Evolutionary conservation across 2,888 invertebrate genomes (phyloP).

Genomic region (Pristionchus maxplancki): DNA sequence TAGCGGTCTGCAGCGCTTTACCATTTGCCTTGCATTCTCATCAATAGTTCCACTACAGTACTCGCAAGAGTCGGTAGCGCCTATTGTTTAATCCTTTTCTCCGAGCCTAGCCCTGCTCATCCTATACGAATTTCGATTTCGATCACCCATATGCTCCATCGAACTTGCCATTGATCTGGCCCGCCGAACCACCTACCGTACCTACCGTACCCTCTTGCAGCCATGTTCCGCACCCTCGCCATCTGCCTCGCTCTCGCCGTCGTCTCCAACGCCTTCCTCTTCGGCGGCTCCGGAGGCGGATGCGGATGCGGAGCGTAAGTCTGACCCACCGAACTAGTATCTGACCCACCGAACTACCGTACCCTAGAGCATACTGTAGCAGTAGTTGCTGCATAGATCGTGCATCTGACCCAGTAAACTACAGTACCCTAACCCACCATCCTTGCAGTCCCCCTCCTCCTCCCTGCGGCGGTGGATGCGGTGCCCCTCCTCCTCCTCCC

Average conservation of each 20-base stretch:
- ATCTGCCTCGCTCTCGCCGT: slow-evolving; percentile 39
- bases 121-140: background rate
- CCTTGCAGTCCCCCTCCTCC: slow-evolving; percentile 49
- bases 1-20: no score
- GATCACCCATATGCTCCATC: background rate
- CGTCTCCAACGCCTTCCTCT: slow-evolving; percentile 50
- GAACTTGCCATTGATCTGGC: background rate
- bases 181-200: background rate
- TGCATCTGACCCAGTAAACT: no score
- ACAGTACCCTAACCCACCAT: background rate
- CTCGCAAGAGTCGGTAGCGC: background rate
- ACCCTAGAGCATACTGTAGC: background rate
- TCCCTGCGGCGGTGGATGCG: slow-evolving; percentile 16
- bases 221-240: background rate
- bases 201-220: background rate
- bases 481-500: slow-evolving; percentile 28
- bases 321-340: no score
- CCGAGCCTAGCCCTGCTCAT: no score
- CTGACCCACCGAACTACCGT: background rate
- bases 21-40: no score
- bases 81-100: background rate
- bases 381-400: no score
- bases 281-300: slow-evolving; percentile 36
- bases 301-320: slow-evolving; percentile 50
- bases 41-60: background rate